Base-by-base conservation (phyloP, 2,888 invertebrate species). In the Trichogramma dendrolimi region DNA sequence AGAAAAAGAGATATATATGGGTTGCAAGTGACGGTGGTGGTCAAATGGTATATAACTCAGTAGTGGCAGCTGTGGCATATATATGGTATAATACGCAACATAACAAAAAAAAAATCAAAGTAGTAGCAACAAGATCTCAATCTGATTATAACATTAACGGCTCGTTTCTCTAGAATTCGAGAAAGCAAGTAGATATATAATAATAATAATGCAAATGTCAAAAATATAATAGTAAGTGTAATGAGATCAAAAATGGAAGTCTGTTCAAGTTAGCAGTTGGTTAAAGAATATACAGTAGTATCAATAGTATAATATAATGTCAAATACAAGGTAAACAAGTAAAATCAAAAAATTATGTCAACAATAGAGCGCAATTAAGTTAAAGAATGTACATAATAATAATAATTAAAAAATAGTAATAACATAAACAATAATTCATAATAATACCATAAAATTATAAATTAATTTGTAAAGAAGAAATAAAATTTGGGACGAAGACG, bases 401-500 rank as follows among this genome's bases (percentile, higher is more conserved):
- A n/a, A 46, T n/a, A 46, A 46, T 8, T 46, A 46, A 46, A 46
- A 46, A 46, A 46, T 10, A 46, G 46, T 46, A 14, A 61, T 39
- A 61, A 61, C 47, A 63, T 61, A 57, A 55, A 42, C 55, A 61
- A 57, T 58, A 50, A 61, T 27, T 27, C 27, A 38, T 58, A 62
- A 57, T 7, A 10, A 61, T 27, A 38, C 4, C 42, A 61, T 61
- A 48, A 52, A 57, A 62, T 39, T 60, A 65, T 39, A 62, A 14
- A 48, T 6, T 48, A 14, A 14, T 14, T 48, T 7, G 11, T 47
- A n/a, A n/a, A 6, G 11, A 14, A 14, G 11, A 14, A n/a, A n/a
- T 61, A 60, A 67, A 70, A 71, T 68, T 72, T 68, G 71, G 71
- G 75, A 73, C 74, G 73, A 27, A 27, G 76, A 76, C 74, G 74